phyloP scores from a whole-genome alignment of 2,113 vertebrate genomes.

The Corythornis madagascariensis region DNA sequence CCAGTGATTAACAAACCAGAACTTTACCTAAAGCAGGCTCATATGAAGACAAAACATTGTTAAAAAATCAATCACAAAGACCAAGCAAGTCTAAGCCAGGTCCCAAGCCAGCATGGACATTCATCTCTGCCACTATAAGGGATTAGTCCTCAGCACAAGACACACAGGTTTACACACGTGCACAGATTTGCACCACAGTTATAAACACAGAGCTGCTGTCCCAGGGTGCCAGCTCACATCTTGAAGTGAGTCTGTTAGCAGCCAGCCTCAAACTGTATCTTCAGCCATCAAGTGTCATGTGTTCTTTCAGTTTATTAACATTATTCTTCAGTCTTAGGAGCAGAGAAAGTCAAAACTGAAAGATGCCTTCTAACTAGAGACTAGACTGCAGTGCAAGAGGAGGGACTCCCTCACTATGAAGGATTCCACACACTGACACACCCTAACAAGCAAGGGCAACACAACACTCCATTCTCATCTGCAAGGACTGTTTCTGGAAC shows the following conservation, averaged over 20 bases:
- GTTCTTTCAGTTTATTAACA: background rate
- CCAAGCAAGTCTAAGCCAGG: background rate
- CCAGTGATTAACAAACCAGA: background rate
- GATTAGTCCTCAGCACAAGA: background rate
- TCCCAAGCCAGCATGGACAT: background rate
- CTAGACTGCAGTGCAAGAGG: background rate
- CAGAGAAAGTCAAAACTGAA: background rate
- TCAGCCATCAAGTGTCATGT: background rate
- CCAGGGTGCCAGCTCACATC: background rate
- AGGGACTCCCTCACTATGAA: background rate
- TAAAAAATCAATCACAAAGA: background rate
- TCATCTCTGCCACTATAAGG: background rate
- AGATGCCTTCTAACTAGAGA: background rate
- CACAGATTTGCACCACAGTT: background rate
- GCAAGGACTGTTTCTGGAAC: background rate
- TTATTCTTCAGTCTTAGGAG: background rate
- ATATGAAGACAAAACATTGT: background rate
- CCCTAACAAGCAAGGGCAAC: background rate
- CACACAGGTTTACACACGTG: accelerated
- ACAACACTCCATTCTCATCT: background rate
- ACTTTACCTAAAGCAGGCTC: background rate
- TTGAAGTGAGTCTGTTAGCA: background rate
- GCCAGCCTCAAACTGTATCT: background rate
- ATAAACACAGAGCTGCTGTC: background rate
- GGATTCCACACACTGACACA: background rate